Conservation (phyloP, 2,888 invertebrate genomes). For the Pelosia muscerda region DNA sequence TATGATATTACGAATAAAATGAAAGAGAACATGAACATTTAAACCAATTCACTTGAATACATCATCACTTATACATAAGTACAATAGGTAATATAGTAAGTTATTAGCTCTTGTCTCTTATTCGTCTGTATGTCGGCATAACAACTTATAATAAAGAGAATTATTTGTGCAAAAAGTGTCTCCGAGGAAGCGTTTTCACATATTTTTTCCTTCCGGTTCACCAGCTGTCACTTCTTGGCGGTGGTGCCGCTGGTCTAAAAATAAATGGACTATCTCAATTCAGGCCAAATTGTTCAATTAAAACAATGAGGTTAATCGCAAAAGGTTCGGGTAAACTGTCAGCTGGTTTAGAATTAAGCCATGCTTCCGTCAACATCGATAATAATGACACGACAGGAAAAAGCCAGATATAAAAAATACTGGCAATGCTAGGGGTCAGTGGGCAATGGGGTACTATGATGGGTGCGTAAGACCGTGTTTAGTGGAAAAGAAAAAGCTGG, state of each 20-base stretch:
- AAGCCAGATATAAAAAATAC: background rate
- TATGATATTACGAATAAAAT: background rate
- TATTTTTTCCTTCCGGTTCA: constrained; percentile 50
- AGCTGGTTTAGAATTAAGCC: background rate
- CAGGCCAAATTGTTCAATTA: background rate
- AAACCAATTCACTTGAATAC: background rate
- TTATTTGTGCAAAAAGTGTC: constrained; percentile 40
- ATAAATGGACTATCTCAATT: constrained; percentile 17
- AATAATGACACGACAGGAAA: background rate
- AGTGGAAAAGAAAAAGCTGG: no score
- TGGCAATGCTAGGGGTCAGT: background rate
- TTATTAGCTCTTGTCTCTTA: background rate
- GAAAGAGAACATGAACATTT: no score
- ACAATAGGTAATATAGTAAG: background rate
- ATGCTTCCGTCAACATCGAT: background rate
- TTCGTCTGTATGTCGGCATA: background rate
- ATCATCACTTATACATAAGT: background rate
- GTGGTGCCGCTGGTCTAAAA: constrained; percentile 75
- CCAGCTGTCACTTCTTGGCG: constrained; percentile 80
- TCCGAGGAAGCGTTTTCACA: background rate
- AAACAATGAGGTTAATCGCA: background rate
- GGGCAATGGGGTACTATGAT: no score
- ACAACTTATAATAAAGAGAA: background rate
- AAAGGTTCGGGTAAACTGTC: background rate
- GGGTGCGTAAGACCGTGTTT: no score